Conservation (phyloP, 2,797 vertebrate genomes). For the Heterohyrax brucei region DNA sequence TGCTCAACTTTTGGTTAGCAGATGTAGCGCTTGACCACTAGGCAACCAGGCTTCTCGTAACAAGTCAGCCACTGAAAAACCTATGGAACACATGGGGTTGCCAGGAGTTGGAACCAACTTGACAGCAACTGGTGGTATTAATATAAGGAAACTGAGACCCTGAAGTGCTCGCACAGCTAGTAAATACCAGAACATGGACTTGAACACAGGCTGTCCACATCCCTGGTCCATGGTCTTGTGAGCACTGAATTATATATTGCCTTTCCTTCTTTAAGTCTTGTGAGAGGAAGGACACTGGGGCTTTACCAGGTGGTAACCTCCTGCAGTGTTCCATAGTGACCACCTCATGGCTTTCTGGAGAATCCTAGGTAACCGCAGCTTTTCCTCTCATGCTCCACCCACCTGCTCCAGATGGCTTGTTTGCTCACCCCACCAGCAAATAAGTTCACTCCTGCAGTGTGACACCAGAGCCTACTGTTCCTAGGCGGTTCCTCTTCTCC, state of each 20-base stretch:
- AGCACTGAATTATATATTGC: too few relatives aligned
- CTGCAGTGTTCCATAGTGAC: neutral
- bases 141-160: neutral
- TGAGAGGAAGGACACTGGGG: neutral
- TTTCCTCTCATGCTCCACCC: neutral
- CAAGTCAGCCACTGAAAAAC: too few relatives aligned
- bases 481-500: neutral
- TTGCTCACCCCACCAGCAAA: fast-evolving
- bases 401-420: neutral
- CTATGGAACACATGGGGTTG: too few relatives aligned
- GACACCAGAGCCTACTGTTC: neutral
- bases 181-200: too few relatives aligned
- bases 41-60: too few relatives aligned
- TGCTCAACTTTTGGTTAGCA: too few relatives aligned
- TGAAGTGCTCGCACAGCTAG: neutral
- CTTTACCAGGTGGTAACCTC: neutral
- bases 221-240: too few relatives aligned
- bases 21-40: too few relatives aligned
- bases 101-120: too few relatives aligned
- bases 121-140: neutral
- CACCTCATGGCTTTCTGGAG: neutral
- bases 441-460: neutral
- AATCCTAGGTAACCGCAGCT: neutral
- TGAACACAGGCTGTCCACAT: too few relatives aligned
- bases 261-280: neutral